Percentiles rank a stretch among this genome's conserved stretches.
Evolutionary conservation across 2,888 invertebrate species (phyloP).

Genomic region (Acleris sparsana): DNA sequence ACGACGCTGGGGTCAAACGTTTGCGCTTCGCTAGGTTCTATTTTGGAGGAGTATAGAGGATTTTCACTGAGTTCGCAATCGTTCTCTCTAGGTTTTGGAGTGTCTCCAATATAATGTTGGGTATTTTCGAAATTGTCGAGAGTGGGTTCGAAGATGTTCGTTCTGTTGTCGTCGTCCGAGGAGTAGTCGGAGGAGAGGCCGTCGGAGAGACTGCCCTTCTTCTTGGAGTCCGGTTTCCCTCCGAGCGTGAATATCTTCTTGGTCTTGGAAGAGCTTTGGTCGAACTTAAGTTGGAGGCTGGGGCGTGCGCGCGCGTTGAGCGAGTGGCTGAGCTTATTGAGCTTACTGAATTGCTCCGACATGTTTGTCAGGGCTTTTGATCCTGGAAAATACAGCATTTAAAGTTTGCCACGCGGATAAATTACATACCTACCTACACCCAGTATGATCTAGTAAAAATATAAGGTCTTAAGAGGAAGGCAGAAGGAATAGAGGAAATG

Average conservation of each 20-base stretch:
- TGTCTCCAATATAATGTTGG: constrained; percentile 75
- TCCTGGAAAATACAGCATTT: constrained; percentile 75
- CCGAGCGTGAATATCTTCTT: constrained; percentile 82
- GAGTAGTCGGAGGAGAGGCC: constrained; percentile 83
- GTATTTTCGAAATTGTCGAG: constrained; percentile 78
- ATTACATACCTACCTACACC: no score
- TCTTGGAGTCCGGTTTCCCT: constrained; percentile 74
- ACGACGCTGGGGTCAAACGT: constrained; percentile 86
- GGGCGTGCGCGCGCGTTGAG: constrained; percentile 84
- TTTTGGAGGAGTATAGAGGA: constrained; percentile 77
- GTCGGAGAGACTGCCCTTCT: constrained; percentile 87
- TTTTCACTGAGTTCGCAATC: constrained; percentile 76
- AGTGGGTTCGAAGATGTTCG: constrained; percentile 77
- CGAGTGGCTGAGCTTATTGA: constrained; percentile 88
- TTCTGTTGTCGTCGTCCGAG: constrained; percentile 80
- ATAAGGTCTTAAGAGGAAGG: no score
- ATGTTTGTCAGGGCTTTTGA: constrained; percentile 94
- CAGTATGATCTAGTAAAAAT: no score
- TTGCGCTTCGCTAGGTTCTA: constrained; percentile 62
- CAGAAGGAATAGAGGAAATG: no score
- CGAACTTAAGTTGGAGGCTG: constrained; percentile 77
- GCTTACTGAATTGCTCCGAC: constrained; percentile 93
- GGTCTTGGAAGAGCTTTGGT: constrained; percentile 68
- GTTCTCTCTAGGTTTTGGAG: constrained; percentile 57
- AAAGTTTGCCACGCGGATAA: no score